Conservation (phyloP, 2,888 invertebrate species). For the Acleris sparsana region DNA sequence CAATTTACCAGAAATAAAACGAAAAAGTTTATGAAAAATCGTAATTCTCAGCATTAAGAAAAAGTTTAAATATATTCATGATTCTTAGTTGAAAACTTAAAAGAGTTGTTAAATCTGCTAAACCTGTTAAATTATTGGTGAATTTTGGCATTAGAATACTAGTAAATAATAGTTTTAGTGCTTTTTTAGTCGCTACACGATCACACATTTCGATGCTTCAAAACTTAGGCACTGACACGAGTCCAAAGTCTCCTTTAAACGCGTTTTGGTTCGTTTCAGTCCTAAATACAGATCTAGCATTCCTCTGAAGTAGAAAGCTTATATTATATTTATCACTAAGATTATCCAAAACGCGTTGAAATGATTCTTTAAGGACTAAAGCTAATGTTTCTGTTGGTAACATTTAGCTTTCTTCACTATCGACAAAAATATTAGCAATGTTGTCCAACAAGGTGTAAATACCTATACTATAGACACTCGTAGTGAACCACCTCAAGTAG, state of each 20-base stretch:
- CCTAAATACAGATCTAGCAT: background rate
- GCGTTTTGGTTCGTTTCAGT: background rate
- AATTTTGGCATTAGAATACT: conserved; percentile 21
- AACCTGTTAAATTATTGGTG: background rate
- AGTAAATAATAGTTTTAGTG: conserved; percentile 47
- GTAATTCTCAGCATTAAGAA: too few relatives aligned
- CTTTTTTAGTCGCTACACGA: conserved; percentile 69
- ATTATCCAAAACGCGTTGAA: conserved; percentile 3
- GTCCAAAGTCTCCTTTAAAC: conserved; percentile 7
- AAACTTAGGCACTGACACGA: conserved; percentile 47
- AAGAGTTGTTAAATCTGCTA: too few relatives aligned
- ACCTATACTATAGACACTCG: conserved; percentile 26
- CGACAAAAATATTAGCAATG: conserved; percentile 20
- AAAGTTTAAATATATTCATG: too few relatives aligned
- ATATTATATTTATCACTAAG: background rate
- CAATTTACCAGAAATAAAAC: too few relatives aligned
- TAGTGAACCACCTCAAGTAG: conserved; percentile 32
- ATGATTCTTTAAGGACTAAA: background rate
- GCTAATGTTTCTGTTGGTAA: conserved; percentile 16
- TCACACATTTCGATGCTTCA: conserved; percentile 74
- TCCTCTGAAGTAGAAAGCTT: background rate
- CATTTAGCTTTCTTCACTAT: background rate
- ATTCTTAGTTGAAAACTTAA: too few relatives aligned
- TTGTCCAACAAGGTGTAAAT: conserved; percentile 23
- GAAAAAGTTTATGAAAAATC: too few relatives aligned